A percentile compares a stretch with the other conserved stretches of the same genome.
Conservation (phyloP, 2,888 invertebrate genomes). For the Poecilobothrus nobilitatus region DNA sequence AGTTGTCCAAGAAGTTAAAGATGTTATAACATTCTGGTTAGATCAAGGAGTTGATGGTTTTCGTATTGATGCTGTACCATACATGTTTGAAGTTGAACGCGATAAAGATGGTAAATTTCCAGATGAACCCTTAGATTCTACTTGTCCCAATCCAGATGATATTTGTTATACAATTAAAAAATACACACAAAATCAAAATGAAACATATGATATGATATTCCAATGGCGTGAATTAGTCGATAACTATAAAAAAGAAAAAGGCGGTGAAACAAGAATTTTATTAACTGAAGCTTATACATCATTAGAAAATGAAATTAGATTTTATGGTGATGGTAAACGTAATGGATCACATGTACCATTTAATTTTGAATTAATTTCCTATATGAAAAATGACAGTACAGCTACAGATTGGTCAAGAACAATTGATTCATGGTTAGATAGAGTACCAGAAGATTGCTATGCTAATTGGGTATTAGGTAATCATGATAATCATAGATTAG, state of each 20-base stretch:
- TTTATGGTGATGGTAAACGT: conserved; percentile 47
- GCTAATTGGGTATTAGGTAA: conserved; percentile 62
- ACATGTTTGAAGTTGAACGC: conserved; percentile 39
- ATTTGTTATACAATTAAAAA: conserved; percentile 49
- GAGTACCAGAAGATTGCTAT: conserved; percentile 50
- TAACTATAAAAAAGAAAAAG: conserved; percentile 37
- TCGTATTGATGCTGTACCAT: conserved; percentile 46
- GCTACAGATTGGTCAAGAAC: conserved; percentile 47
- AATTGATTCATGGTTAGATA: conserved; percentile 51
- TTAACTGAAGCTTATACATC: conserved; percentile 56
- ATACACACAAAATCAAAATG: conserved; percentile 53
- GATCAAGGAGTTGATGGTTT: conserved; percentile 54
- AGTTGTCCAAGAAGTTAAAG: conserved; percentile 47
- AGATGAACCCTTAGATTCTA: conserved; percentile 44
- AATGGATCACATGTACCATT: conserved; percentile 56
- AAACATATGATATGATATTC: conserved; percentile 50
- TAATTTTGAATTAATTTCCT: conserved; percentile 55
- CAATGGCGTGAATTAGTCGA: conserved; percentile 51
- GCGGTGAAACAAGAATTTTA: conserved; percentile 45
- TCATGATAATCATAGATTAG: conserved; percentile 45
- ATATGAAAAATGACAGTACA: conserved; percentile 42
- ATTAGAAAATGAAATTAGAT: conserved; percentile 50
- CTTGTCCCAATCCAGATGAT: conserved; percentile 43
- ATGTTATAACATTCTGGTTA: conserved; percentile 59
- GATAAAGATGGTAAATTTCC: conserved; percentile 20